Conservation (phyloP, 1,140 invertebrate genomes). For the Daktulosphaira vitifoliae region DNA sequence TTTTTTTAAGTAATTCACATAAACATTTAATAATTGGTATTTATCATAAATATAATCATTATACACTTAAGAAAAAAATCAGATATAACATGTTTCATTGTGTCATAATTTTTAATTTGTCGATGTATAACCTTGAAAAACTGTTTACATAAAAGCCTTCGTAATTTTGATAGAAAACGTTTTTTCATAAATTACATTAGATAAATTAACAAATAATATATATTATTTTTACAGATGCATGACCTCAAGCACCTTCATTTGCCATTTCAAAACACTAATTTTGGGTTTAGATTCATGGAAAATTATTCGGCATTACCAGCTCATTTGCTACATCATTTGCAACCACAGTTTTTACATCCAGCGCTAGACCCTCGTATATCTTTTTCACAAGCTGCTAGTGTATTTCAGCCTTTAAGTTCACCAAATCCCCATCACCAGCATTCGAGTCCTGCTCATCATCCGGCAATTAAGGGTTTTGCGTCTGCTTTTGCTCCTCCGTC, state of each 20-base stretch:
- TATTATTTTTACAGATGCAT: slow-evolving; percentile 44
- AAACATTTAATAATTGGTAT: too few species aligned
- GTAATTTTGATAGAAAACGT: too few species aligned
- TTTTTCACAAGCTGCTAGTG: slow-evolving; percentile 43
- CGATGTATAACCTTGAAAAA: too few species aligned
- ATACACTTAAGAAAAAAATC: too few species aligned
- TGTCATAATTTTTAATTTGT: too few species aligned
- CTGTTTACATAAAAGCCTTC: too few species aligned
- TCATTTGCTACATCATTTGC: slow-evolving; percentile 49
- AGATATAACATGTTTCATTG: too few species aligned
- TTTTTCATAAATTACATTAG: too few species aligned
- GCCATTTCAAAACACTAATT: slow-evolving; percentile 48
- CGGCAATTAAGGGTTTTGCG: slow-evolving; percentile 47
- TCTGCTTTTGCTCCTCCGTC: slow-evolving; percentile 48
- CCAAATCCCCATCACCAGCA: slow-evolving; percentile 1
- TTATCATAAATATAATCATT: too few species aligned
- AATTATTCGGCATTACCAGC: slow-evolving; percentile 49
- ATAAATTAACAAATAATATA: too few species aligned
- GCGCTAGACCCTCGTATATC: slow-evolving; percentile 45
- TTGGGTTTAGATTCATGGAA: slow-evolving; percentile 50
- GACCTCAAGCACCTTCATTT: slow-evolving; percentile 48
- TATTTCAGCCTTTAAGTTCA: slow-evolving; percentile 40
- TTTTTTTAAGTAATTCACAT: too few species aligned
- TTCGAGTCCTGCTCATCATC: slow-evolving; percentile 33
- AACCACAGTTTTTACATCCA: slow-evolving; percentile 49